Conservation (phyloP, 1,140 invertebrate genomes). For the Kradibia gibbosae region DNA sequence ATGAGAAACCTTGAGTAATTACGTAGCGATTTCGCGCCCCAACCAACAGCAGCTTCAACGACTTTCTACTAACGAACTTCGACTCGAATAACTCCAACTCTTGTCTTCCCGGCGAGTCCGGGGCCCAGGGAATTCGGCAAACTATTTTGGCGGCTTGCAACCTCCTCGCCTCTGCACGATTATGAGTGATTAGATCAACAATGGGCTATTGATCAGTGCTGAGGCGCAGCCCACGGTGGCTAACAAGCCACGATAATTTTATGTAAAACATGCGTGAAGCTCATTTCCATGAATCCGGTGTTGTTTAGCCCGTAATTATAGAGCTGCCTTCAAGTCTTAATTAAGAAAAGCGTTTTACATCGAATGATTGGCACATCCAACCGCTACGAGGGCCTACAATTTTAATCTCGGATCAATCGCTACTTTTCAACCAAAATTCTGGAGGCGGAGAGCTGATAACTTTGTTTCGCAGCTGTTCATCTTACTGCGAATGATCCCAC, state of each 20-base stretch:
- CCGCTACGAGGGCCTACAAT: not conserved
- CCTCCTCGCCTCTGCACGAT: not conserved
- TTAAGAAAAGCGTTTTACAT: constrained; percentile 26
- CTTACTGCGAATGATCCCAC: too few relatives aligned
- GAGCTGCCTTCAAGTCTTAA: constrained; percentile 1
- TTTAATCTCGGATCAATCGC: constrained; percentile 22
- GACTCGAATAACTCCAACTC: not conserved
- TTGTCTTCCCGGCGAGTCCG: not conserved
- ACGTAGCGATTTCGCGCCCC: not conserved
- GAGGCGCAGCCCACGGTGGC: not conserved
- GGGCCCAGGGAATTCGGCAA: not conserved
- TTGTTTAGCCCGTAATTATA: constrained; percentile 12
- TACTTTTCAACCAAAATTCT: too few relatives aligned
- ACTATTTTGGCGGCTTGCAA: not conserved
- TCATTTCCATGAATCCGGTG: not conserved
- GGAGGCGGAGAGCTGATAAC: too few relatives aligned
- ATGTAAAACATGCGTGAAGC: not conserved
- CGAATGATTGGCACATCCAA: constrained; percentile 15
- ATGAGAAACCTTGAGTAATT: not conserved
- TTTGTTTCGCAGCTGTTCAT: too few relatives aligned
- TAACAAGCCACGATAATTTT: not conserved
- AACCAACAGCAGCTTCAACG: not conserved
- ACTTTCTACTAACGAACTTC: not conserved
- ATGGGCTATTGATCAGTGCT: not conserved
- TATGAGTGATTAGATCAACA: not conserved